Base-by-base conservation (phyloP, 2,888 invertebrate species). In the Gryllus longicercus region DNA sequence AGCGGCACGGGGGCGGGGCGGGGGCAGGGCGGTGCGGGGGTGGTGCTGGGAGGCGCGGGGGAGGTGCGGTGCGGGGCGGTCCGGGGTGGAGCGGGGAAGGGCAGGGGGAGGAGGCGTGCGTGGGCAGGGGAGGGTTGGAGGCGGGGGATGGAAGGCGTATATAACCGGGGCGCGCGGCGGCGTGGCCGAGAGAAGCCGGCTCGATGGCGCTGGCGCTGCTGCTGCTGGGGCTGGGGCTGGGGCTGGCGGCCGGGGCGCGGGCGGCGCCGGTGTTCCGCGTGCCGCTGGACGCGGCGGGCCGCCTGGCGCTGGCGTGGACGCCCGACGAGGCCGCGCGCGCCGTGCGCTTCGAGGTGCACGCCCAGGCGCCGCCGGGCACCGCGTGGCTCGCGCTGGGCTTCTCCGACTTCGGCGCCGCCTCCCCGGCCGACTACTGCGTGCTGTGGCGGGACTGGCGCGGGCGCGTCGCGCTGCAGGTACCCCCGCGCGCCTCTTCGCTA, bases 331-430 rank as follows among this genome's bases (percentile, higher is more conserved):
- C 84, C 16, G 83, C 85, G 16, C 84, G 87, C 77, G 89, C 89
- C 84, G 85, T 92, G 21, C 87, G 89, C 79, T 84, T 91, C 83
- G 81, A 81, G 50, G 77, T 84, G 12, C 82, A 82, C 49, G 78
- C 50, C 76, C 88, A 90, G 0, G 86, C 87, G 2, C 86, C 87
- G 76, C 86, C 87, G 0, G 88, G 89, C 16, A 85, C 86, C 1
- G 85, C 86, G 79, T 96, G 96, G 96, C 92, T 96, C 84, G 95
- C 94, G 0, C 85, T 96, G 78, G 96, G 96, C 63, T 96, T 96
- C 88, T 96, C 96, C 1, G 92, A 95, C 85, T 91, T 94, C 81
- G 96, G 96, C 1, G 90, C 92, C 77, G 85, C 91, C 4, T 90
- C 90, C 82, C 91, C 92, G 75, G 94, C 95, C 0, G 96, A 97